Evolutionary conservation across 2,888 invertebrate genomes (phyloP).

Genomic region (Rhamphomyia laevipes): DNA sequence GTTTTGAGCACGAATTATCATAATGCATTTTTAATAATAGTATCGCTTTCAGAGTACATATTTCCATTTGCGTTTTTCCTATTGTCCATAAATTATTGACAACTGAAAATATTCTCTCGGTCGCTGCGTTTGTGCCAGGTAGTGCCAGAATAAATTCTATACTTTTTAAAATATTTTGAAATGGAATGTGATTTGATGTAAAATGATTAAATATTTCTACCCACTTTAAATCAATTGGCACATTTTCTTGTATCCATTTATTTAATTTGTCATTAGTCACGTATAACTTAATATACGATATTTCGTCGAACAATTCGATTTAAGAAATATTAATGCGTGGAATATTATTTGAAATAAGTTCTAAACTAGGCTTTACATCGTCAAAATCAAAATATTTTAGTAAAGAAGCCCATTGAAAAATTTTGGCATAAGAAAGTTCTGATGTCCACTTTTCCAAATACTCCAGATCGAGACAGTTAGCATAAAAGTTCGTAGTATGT

Average conservation of each 20-base stretch:
- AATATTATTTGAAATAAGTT: not conserved
- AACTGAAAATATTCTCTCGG: not conserved
- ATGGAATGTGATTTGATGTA: not conserved
- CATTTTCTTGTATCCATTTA: not conserved
- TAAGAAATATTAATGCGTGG: not conserved
- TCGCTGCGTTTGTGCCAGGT: not conserved
- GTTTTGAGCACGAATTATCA: not conserved
- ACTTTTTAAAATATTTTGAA: not conserved
- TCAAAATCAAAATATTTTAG: slow-evolving; percentile 3
- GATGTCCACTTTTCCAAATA: slow-evolving; percentile 3
- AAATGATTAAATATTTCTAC: slow-evolving; percentile 4
- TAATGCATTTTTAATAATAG: not conserved
- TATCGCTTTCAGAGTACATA: not conserved
- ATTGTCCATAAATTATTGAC: not conserved
- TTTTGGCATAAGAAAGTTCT: not conserved
- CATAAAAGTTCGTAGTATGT: not conserved
- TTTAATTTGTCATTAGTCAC: not conserved
- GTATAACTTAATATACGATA: slow-evolving; percentile 1
- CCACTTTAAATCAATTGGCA: slow-evolving; percentile 1
- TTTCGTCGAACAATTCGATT: slow-evolving; percentile 6
- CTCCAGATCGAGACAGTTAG: not conserved
- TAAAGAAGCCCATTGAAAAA: slow-evolving; percentile 4
- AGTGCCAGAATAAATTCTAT: not conserved
- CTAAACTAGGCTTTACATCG: slow-evolving; percentile 1
- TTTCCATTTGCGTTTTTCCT: not conserved